Evolutionary conservation across 2,888 invertebrate species (phyloP).

Genomic region (Lasius platythorax): DNA sequence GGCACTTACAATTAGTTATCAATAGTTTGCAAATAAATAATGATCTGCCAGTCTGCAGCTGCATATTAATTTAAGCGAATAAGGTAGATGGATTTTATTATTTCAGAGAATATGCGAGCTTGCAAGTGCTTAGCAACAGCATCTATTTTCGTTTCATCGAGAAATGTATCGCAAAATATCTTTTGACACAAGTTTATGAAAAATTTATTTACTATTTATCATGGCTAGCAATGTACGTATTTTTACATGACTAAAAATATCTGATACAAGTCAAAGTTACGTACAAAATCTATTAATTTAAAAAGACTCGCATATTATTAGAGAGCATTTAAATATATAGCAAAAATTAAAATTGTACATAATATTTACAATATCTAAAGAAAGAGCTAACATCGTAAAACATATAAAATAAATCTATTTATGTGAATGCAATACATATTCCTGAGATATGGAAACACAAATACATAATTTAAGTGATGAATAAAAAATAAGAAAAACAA

Average conservation of each 20-base stretch:
- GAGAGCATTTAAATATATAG: not conserved
- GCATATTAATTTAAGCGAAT: constrained; percentile 25
- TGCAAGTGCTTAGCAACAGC: not conserved
- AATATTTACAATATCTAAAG: not conserved
- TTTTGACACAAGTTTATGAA: constrained; percentile 20
- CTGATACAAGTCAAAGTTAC: not conserved
- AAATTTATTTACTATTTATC: constrained; percentile 24
- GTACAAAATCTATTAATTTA: not conserved
- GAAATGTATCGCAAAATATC: constrained; percentile 27
- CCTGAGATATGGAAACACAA: not conserved
- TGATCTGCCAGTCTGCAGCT: not conserved
- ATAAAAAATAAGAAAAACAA: not conserved
- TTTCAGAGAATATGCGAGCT: not conserved
- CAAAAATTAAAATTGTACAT: not conserved
- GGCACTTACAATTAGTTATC: not conserved
- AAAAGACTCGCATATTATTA: not conserved
- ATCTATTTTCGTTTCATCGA: not conserved
- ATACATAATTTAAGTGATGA: not conserved
- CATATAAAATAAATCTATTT: not conserved
- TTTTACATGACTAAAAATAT: constrained; percentile 15
- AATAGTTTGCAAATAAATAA: constrained; percentile 25
- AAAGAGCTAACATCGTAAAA: not conserved
- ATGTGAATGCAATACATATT: not conserved
- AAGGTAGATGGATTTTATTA: not conserved
- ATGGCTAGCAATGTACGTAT: constrained; percentile 1